Base-by-base conservation (phyloP, 2,113 vertebrate genomes). In the Beaufortia kweichowensis region DNA sequence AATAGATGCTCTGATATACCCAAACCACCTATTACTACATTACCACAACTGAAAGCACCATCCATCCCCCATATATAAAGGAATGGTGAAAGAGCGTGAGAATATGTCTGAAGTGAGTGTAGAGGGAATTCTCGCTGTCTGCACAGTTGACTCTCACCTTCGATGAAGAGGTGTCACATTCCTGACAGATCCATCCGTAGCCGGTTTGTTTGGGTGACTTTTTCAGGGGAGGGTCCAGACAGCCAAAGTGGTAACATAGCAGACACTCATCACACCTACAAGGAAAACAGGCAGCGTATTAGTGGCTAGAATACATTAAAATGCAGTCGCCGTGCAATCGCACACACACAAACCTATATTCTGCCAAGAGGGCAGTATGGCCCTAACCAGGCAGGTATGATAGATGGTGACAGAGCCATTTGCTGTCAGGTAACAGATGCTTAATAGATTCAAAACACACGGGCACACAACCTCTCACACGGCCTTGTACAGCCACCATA, bases 161-260 rank as follows among this genome's bases (percentile, higher is more conserved):
- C 76, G 96, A 98, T 78, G 96, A 97, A 2, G 95, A 96, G 57
- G 94, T 96, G 88, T 99, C 97, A 90, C 97, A 99, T 78, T 98
- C 96, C 85, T 98, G 95, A 91, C 96, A 99, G 88, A 99, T 98
- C 96, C 97, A 99, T 69, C 95, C 97, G 76, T 98, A 98, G 66
- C 96, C 97, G 6, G 96, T 96, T 89, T 98, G 96, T 84, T 99
- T 98, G 70, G 97, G 97, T 70, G 97, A 99, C 84, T 99, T 99
- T 93, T 97, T 98, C 89, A 99, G 89, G n/a, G 97, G 97, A 89
- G 97, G 97, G 86, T 99, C 96, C 90, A 98, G 90, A 81, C 97
- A 99, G 60, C 96, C 96, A 60, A 99, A 98, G 90, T 99, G 97
- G 88, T 99, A 99, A 89, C 95, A 98, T 77, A 98, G 93, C 46